phyloP scores from a whole-genome alignment of 2,888 invertebrate genomes.

The Prosopocoilus inquinatus region DNA sequence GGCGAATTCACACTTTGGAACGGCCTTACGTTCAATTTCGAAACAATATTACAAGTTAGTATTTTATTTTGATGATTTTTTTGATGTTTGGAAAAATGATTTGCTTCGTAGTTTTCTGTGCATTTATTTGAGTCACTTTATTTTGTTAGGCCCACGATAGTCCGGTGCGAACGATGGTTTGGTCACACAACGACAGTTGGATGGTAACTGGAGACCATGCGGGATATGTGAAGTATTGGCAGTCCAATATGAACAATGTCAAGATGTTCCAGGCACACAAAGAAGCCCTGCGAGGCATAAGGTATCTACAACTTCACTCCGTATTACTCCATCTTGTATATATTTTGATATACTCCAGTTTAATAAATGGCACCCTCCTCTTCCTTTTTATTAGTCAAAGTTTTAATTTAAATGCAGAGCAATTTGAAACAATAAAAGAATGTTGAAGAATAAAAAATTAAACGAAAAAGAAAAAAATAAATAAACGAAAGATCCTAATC shows the following conservation, averaged over 20 bases:
- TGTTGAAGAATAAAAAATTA: conserved; percentile 5
- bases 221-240: conserved; percentile 99
- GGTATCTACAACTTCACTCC: conserved; percentile 64
- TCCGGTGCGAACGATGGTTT: conserved; percentile 98
- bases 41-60: conserved; percentile 96
- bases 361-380: conserved; percentile 48
- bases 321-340: conserved; percentile 46
- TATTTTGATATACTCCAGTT: conserved; percentile 34
- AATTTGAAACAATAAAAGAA: background rate
- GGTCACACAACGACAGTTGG: conserved; percentile 99
- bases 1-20: conserved; percentile 99
- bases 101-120: background rate
- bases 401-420: conserved; percentile 8
- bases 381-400: conserved; percentile 32
- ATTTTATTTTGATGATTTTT: background rate
- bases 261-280: conserved; percentile 99
- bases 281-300: conserved; percentile 98
- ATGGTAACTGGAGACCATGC: conserved; percentile 99
- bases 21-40: conserved; percentile 99
- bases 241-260: conserved; percentile 99
- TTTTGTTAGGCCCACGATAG: conserved; percentile 90
- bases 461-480: conserved; percentile 3
- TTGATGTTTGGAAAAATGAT: background rate
- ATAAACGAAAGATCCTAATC: background rate
- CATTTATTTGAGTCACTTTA: background rate